Conservation (phyloP, 2,888 invertebrate genomes). For the Drosophila yooni region DNA sequence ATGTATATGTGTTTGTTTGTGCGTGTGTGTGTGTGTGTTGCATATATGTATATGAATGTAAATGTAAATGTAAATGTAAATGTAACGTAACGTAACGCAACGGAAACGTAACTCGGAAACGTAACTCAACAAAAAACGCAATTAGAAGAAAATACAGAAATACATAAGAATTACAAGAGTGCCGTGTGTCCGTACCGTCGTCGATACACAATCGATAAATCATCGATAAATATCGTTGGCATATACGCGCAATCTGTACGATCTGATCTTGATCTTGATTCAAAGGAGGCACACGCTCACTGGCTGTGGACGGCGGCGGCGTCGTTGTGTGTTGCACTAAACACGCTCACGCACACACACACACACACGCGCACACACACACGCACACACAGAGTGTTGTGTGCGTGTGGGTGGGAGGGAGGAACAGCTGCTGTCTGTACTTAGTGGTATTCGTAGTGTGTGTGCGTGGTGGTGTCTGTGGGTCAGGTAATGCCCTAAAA, state of each 20-base stretch:
- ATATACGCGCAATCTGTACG: constrained; percentile 13
- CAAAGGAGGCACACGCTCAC: constrained; percentile 8
- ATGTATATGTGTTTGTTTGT: constrained; percentile 24
- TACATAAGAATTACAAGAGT: constrained; percentile 65
- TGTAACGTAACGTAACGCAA: constrained; percentile 69
- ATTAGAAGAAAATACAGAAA: constrained; percentile 76
- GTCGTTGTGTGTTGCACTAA: constrained; percentile 19
- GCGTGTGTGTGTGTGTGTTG: constrained; percentile 25
- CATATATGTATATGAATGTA: constrained; percentile 59
- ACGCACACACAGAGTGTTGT: not conserved
- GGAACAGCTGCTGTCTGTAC: not conserved
- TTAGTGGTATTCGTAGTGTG: constrained; percentile 13
- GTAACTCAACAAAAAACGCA: constrained; percentile 79
- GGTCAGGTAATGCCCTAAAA: constrained; percentile 77
- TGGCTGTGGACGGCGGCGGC: constrained; percentile 15
- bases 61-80: constrained; percentile 67
- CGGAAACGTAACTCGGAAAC: constrained; percentile 71
- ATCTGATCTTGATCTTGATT: constrained; percentile 10
- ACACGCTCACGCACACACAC: constrained; percentile 6
- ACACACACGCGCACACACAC: not conserved
- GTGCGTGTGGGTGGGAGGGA: not conserved
- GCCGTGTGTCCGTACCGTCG: constrained; percentile 74
- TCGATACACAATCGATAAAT: constrained; percentile 61
- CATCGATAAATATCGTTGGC: constrained; percentile 18
- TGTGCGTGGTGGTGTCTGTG: constrained; percentile 25